These are phyloP conservation scores for Heterocephalus glaber DNA, from an alignment of 2,113 vertebrate genomes.

Conservation along the genomic window DNA sequence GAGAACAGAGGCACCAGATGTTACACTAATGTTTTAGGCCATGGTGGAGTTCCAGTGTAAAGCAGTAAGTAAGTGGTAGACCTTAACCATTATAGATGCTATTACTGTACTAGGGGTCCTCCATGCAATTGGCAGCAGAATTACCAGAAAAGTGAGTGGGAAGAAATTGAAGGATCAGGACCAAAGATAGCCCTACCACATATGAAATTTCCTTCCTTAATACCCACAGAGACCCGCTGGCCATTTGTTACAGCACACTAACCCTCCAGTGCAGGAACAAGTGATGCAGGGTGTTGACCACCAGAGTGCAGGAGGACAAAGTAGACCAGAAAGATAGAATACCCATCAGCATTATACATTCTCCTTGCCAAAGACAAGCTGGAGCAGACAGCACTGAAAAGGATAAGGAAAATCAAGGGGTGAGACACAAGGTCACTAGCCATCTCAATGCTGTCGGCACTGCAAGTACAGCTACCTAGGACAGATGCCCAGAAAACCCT, in stretches of 20 bases:
- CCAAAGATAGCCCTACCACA: not conserved
- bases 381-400: not conserved
- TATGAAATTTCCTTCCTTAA: not conserved
- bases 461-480: not conserved
- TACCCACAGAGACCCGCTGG: not conserved
- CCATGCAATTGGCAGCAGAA: not conserved
- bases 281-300: not conserved
- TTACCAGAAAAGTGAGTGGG: not conserved
- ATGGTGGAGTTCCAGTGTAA: not conserved
- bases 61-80: not conserved
- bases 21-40: not conserved
- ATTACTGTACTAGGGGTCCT: not conserved
- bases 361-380: not conserved
- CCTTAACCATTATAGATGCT: too few species aligned
- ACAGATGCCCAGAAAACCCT: not conserved
- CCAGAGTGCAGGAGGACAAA: not conserved
- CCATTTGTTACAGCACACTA: not conserved
- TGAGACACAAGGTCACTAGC: not conserved
- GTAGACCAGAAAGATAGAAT: too few species aligned
- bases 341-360: not conserved
- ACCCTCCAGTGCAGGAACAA: not conserved
- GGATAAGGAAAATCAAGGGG: not conserved
- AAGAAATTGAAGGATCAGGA: not conserved
- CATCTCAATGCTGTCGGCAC: not conserved
- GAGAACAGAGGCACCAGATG: not conserved